Conservation (phyloP, 1,140 invertebrate species). For the Leptinotarsa lineolata region DNA sequence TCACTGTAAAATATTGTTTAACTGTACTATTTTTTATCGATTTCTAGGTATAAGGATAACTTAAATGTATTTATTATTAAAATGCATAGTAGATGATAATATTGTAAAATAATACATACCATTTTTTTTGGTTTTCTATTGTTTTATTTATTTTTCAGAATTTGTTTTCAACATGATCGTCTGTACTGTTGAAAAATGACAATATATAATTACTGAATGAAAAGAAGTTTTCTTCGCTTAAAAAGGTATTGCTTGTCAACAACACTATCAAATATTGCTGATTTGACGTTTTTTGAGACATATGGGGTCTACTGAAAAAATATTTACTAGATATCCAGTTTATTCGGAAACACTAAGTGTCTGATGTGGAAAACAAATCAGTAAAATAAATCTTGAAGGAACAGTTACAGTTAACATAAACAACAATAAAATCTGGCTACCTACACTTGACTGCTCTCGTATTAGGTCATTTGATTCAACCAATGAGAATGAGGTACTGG, state of each 20-base stretch:
- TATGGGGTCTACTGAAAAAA: no score
- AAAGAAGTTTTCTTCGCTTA: constrained; percentile 1
- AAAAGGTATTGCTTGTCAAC: constrained; percentile 1
- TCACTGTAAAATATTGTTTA: background rate
- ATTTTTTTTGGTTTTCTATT: constrained; percentile 7
- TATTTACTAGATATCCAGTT: no score
- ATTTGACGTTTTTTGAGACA: no score
- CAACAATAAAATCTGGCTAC: no score
- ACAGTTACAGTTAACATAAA: no score
- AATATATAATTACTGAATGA: constrained; percentile 11
- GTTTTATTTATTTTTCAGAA: constrained; percentile 4
- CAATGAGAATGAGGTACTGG: no score
- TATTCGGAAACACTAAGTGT: no score
- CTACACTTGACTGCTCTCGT: no score
- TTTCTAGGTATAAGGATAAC: background rate
- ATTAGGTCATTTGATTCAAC: no score
- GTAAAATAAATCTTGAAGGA: no score
- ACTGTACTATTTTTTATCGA: constrained; percentile 2
- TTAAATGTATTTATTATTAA: constrained; percentile 13
- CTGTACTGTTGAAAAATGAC: constrained; percentile 22
- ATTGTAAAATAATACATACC: background rate
- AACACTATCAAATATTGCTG: no score
- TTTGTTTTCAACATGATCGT: background rate
- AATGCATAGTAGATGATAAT: background rate
- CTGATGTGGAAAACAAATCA: no score